Conservation (phyloP, 2,113 vertebrate genomes). For the Vidua chalybeata region DNA sequence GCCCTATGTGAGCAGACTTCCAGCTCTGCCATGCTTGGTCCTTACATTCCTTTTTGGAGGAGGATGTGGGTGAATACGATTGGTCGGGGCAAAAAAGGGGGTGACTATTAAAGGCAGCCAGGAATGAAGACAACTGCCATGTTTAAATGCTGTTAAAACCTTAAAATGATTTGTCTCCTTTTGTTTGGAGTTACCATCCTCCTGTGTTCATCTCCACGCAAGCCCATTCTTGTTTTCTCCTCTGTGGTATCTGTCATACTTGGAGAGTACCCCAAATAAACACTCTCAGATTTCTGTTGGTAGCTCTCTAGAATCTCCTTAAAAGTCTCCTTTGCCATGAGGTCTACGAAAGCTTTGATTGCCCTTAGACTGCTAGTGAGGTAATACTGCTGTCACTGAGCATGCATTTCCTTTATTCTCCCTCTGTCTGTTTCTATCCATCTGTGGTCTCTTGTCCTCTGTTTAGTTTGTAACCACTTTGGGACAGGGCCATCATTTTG, state of each 20-base stretch:
- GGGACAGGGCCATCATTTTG: slow-evolving; percentile 15
- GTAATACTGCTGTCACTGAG: neutral
- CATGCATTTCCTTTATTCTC: neutral
- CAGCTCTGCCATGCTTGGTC: neutral
- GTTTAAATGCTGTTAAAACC: neutral
- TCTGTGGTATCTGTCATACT: neutral
- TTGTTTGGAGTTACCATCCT: neutral
- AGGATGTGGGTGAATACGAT: neutral
- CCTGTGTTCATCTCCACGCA: neutral
- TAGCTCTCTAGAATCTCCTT: neutral
- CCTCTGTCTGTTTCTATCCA: neutral
- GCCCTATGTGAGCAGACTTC: neutral
- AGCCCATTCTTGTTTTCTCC: neutral
- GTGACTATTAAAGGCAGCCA: neutral
- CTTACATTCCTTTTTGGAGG: neutral
- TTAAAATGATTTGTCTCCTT: neutral
- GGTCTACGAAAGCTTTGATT: neutral
- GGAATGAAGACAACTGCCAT: neutral
- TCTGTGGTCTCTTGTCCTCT: neutral
- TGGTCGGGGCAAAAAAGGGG: neutral
- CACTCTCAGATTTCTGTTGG: neutral
- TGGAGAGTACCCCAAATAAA: neutral
- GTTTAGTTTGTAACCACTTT: slow-evolving; percentile 6
- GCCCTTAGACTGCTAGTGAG: neutral
- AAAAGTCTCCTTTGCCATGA: neutral